These are phyloP conservation scores for Aleiodes sp. DNA, from an alignment of 1,140 invertebrate species.

Conservation along the genomic window DNA sequence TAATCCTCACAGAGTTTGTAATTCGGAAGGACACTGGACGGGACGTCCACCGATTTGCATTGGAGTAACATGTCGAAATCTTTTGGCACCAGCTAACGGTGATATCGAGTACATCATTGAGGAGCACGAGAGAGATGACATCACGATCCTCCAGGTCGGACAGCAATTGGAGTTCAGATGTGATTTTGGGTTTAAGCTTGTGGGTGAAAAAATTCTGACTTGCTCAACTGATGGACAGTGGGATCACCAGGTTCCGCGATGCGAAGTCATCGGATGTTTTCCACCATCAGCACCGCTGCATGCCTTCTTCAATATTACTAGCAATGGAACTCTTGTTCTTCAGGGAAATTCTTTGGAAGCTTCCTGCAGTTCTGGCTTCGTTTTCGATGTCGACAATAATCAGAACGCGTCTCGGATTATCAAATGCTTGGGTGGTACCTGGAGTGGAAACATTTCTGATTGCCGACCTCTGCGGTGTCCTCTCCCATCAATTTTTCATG, in stretches of 20 bases:
- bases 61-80: constrained; percentile 60
- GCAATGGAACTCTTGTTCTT: constrained; percentile 29
- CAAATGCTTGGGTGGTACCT: constrained; percentile 58
- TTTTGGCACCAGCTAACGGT: constrained; percentile 58
- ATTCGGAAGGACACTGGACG: constrained; percentile 67
- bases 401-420: constrained; percentile 43
- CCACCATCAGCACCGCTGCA: constrained; percentile 43
- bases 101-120: constrained; percentile 57
- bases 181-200: constrained; percentile 55
- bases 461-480: constrained; percentile 44
- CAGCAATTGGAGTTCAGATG: constrained; percentile 66
- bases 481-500: constrained; percentile 40
- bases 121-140: constrained; percentile 54
- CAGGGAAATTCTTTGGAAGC: constrained; percentile 44
- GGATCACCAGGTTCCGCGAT: constrained; percentile 58
- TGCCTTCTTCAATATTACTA: neutral
- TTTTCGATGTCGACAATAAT: constrained; percentile 43
- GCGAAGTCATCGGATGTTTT: constrained; percentile 47
- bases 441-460: constrained; percentile 49
- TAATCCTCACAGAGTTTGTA: constrained; percentile 60
- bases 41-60: constrained; percentile 62
- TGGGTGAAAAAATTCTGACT: constrained; percentile 59
- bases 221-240: constrained; percentile 65
- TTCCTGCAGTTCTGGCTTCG: constrained; percentile 45
- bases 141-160: constrained; percentile 55